phyloP scores from a whole-genome alignment of 2,113 vertebrate species.

The Hirundichthys speculiger region DNA sequence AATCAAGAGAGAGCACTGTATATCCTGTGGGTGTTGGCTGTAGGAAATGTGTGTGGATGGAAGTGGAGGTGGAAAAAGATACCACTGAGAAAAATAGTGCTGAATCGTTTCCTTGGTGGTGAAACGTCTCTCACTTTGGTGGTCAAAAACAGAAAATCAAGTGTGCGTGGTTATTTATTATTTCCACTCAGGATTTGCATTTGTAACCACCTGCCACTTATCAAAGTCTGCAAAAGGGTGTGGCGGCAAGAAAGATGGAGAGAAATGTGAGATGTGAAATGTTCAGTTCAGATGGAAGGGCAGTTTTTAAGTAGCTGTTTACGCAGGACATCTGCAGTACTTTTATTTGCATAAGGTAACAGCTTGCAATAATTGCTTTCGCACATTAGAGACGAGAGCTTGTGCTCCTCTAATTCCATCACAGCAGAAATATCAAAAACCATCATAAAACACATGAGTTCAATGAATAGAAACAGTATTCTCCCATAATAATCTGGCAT shows the following conservation, averaged over 20 bases:
- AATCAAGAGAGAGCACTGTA: constrained; percentile 18
- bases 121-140: constrained; percentile 44
- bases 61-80: constrained; percentile 29
- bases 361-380: constrained; percentile 46
- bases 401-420: constrained; percentile 17
- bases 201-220: constrained; percentile 55
- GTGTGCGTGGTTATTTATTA: constrained; percentile 66
- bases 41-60: constrained; percentile 44
- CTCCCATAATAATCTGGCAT: constrained; percentile 20
- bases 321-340: constrained; percentile 43
- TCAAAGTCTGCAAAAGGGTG: constrained; percentile 54
- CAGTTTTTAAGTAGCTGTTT: constrained; percentile 32
- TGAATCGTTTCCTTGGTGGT: constrained; percentile 58
- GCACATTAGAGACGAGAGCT: constrained; percentile 42
- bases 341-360: constrained; percentile 51
- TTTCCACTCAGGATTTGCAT: constrained; percentile 56
- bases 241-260: constrained; percentile 26
- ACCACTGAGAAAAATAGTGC: constrained; percentile 39
- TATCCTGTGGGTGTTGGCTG: constrained; percentile 36
- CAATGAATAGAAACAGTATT: constrained; percentile 41
- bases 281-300: constrained; percentile 20
- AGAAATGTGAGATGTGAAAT: constrained; percentile 8
- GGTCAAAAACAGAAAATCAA: constrained; percentile 69
- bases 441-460: constrained; percentile 15
- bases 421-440: constrained; percentile 19